phyloP scores from a whole-genome alignment of 1,140 invertebrate genomes.

The Diabrotica virgifera region DNA sequence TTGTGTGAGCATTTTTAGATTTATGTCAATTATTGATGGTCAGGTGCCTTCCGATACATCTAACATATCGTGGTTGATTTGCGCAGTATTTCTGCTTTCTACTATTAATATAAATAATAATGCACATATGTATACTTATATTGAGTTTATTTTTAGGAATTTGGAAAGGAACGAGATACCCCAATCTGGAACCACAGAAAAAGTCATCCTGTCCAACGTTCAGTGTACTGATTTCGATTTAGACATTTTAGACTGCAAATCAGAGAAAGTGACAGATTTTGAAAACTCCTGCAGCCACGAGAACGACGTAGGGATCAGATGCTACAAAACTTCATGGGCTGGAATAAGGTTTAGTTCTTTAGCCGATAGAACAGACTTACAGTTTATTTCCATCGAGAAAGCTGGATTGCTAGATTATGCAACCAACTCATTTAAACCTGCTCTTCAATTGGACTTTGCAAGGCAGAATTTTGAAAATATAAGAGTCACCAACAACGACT shows the following conservation, averaged over 20 bases:
- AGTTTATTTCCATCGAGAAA: conserved; percentile 84
- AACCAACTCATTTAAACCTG: conserved; percentile 85
- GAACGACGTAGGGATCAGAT: conserved; percentile 83
- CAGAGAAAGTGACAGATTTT: conserved; percentile 72
- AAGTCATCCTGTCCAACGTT: conserved; percentile 81
- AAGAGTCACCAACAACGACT: conserved; percentile 74
- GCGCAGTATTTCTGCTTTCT: no score
- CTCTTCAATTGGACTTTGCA: conserved; percentile 94
- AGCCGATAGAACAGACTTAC: conserved; percentile 81
- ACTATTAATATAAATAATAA: no score
- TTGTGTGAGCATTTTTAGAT: no score
- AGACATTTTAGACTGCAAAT: conserved; percentile 85
- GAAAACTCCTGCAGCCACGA: conserved; percentile 87
- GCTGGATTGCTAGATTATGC: conserved; percentile 93
- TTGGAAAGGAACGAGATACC: conserved; percentile 78
- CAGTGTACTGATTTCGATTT: conserved; percentile 87
- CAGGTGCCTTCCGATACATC: no score
- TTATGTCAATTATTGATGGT: no score
- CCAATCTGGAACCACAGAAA: conserved; percentile 69
- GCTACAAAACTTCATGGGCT: conserved; percentile 89
- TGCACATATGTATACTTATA: no score
- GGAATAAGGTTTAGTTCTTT: conserved; percentile 86
- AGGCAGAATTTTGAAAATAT: conserved; percentile 86
- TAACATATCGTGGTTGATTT: no score
- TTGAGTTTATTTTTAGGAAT: conserved; percentile 7